Evolutionary conservation across 2,113 vertebrate species (phyloP), one percentile per base, ranked within the genome.

Genomic region (Plecotus auritus): DNA sequence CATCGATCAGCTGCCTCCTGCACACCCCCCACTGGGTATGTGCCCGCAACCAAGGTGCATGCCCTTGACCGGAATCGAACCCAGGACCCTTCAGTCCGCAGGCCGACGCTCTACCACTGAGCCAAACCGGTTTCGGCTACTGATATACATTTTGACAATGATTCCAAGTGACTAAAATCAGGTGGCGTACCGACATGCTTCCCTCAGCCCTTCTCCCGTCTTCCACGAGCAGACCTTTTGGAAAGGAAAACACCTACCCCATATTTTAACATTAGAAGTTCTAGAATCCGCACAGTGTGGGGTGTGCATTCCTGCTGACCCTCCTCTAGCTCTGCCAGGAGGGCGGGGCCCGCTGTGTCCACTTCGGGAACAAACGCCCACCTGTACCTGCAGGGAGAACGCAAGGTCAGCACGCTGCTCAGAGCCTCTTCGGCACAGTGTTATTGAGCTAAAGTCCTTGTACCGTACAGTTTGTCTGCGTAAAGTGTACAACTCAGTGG

Each of bases 361-460:
- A 99, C 99, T 94, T 99, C 99, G 37, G 99, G 99, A 59, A 99
- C 99, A 97, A 99, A 99, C 0, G 99, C 99, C 99, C 99, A 99
- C 89, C 99, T 99, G 89, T 99, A 99, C 98, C 99, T 99, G 97
- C 28, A 97, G 93, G 3, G 90, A 76, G 16, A 26, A 51, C 5
- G 18, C 32, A 14, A 70, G 13, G 11, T 96, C 56, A 97, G 88
- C 14, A 9, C 18, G 5, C 67, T 37, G 54, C 83, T n/a, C 66
- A 37, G 51, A 64, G 12, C 42, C 14, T 14, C 9, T n/a, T 4
- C 59, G 28, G 14, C 67, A 56, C 18, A 5, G 37, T 32, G 74
- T 56, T 4, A 56, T 14, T 84, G 82, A 42, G 40, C 76, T 13
- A 30, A 35, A 51, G 67, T 45, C 88, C 73, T 32, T 14, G 23